Conservation (phyloP, 2,113 vertebrate genomes). For the Cololabis saira region DNA sequence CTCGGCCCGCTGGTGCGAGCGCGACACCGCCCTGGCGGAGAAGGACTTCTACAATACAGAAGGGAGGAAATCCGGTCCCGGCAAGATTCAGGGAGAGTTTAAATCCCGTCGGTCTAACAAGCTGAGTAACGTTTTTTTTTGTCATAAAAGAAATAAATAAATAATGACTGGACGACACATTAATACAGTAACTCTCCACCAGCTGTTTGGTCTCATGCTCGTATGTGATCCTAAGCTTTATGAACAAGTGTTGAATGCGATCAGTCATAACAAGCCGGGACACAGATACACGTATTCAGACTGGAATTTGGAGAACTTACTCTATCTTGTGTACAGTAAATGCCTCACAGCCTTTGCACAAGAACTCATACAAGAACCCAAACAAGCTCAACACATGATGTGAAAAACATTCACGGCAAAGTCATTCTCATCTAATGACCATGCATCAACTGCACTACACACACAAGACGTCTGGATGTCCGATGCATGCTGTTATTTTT, state of each 20-base stretch:
- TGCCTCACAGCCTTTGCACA: constrained; percentile 67
- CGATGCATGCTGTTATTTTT: constrained; percentile 72
- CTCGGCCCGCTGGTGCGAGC: constrained; percentile 96
- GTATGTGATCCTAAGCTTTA: constrained; percentile 38
- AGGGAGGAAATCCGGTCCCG: constrained; percentile 4
- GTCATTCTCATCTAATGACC: constrained; percentile 75
- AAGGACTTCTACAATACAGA: constrained; percentile 90
- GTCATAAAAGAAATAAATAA: constrained; percentile 39
- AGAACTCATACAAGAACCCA: constrained; percentile 48
- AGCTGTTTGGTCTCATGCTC: constrained; percentile 52
- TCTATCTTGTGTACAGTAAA: constrained; percentile 74
- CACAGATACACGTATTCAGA: constrained; percentile 40
- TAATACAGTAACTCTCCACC: constrained; percentile 74
- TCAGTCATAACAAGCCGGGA: constrained; percentile 40
- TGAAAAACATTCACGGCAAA: constrained; percentile 69
- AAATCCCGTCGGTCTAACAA: constrained; percentile 26
- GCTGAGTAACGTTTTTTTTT: constrained; percentile 52
- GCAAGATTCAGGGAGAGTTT: constrained; percentile 13
- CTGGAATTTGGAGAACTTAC: constrained; percentile 71
- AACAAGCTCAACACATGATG: constrained; percentile 47
- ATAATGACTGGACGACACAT: constrained; percentile 55
- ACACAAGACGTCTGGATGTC: constrained; percentile 64
- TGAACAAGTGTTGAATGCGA: constrained; percentile 27
- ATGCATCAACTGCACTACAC: constrained; percentile 71
- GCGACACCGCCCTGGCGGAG: constrained; percentile 95